phyloP scores from a whole-genome alignment of 2,113 vertebrate genomes.

The Pungitius pungitius region DNA sequence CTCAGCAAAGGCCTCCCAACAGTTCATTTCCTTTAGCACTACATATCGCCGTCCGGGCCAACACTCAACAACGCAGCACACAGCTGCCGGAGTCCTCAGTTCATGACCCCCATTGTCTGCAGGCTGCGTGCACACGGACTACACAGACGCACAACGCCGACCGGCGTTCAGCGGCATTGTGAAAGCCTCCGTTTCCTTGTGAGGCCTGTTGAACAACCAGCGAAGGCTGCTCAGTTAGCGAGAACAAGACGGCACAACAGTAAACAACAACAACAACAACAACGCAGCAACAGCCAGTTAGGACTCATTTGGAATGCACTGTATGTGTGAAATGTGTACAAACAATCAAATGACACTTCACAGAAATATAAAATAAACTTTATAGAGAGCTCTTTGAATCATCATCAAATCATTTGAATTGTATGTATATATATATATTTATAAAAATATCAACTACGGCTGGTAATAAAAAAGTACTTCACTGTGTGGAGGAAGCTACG shows the following conservation, averaged over 20 bases:
- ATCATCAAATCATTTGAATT: background rate
- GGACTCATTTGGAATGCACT: background rate
- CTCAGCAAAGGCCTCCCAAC: constrained; percentile 56
- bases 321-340: background rate
- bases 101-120: constrained; percentile 49
- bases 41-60: constrained; percentile 47
- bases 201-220: background rate
- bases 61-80: constrained; percentile 17
- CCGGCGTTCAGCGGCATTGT: background rate
- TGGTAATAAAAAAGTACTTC: background rate
- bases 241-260: background rate
- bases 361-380: background rate
- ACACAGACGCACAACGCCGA: constrained; percentile 30
- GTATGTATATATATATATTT: background rate
- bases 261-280: background rate
- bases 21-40: constrained; percentile 57
- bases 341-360: background rate
- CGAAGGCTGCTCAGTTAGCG: background rate
- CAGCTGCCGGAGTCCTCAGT: constrained; percentile 34
- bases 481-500: background rate
- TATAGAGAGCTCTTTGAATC: background rate
- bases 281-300: background rate
- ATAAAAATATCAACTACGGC: background rate
- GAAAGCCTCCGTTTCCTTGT: constrained; percentile 3
- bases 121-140: constrained; percentile 15